These are phyloP conservation scores for Nothoprocta perdicaria DNA, from an alignment of 2,113 vertebrate species.

Conservation along the genomic window DNA sequence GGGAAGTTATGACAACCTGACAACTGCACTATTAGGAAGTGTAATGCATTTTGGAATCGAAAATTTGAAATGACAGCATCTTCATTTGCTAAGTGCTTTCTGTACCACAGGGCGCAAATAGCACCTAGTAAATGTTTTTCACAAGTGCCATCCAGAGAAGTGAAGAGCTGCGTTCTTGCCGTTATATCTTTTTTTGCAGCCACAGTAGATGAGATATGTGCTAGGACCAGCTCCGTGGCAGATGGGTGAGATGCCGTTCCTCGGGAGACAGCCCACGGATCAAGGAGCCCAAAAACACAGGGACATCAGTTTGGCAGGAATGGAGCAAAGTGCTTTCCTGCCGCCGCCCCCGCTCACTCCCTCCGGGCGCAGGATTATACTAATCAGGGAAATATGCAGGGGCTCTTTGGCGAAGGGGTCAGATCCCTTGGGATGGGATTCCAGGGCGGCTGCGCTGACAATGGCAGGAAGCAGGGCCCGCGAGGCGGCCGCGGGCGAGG, in stretches of 20 bases:
- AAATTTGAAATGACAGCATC: background rate
- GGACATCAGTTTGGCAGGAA: background rate
- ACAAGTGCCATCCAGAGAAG: background rate
- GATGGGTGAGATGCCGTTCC: background rate
- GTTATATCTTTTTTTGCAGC: background rate
- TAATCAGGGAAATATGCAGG: slow-evolving; percentile 77
- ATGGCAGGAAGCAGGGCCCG: slow-evolving; percentile 78
- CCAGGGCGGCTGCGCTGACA: slow-evolving; percentile 72
- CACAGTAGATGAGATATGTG: rapidly evolving
- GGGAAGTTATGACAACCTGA: background rate
- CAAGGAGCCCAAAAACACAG: background rate
- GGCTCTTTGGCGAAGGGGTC: slow-evolving; percentile 74
- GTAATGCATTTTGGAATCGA: background rate
- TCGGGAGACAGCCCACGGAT: background rate
- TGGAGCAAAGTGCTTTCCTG: background rate
- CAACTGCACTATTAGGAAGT: background rate
- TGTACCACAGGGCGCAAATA: background rate
- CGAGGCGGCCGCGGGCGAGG: background rate
- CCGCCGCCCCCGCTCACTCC: background rate
- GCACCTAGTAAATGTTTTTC: background rate
- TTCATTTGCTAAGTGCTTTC: background rate
- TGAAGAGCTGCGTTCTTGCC: background rate
- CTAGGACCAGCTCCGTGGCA: background rate
- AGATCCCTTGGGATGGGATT: slow-evolving; percentile 83
- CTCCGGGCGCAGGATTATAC: slow-evolving; percentile 73